Evolutionary conservation across 1,140 invertebrate genomes (phyloP).

Genomic region (Phymorhynchus buccinoides): DNA sequence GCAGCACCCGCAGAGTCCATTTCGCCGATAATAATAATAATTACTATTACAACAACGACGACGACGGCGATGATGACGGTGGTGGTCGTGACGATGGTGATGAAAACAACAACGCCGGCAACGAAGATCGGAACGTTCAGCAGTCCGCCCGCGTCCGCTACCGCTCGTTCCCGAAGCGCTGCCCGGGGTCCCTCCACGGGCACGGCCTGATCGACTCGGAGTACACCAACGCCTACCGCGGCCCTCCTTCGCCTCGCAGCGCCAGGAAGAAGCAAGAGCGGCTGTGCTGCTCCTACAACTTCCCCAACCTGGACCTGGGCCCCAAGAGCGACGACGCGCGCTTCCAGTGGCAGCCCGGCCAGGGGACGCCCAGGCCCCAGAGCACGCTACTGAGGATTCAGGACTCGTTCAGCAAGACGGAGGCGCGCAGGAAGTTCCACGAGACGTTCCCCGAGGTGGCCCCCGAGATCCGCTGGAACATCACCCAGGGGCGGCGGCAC

Average conservation of each 20-base stretch:
- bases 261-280: conserved; percentile 50
- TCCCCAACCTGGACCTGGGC: conserved; percentile 59
- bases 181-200: not conserved
- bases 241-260: conserved; percentile 60
- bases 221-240: conserved; percentile 61
- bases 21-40: not conserved
- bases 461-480: conserved; percentile 65
- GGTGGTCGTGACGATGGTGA: too few species aligned
- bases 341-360: conserved; percentile 66
- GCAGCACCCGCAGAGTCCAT: conserved; percentile 9
- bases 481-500: conserved; percentile 66
- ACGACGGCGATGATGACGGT: not conserved
- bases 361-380: conserved; percentile 65
- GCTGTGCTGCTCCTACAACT: conserved; percentile 49
- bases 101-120: not conserved
- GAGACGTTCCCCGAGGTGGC: conserved; percentile 58
- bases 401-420: conserved; percentile 65
- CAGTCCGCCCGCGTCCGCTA: not conserved
- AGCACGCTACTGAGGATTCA: conserved; percentile 62
- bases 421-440: conserved; percentile 60
- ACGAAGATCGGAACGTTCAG: not conserved
- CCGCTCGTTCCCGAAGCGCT: not conserved
- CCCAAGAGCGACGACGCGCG: conserved; percentile 65
- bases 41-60: conserved; percentile 9
- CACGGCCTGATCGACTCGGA: conserved; percentile 43